Base-by-base conservation (phyloP, 1,140 invertebrate species). In the Drosophila equinoxialis region DNA sequence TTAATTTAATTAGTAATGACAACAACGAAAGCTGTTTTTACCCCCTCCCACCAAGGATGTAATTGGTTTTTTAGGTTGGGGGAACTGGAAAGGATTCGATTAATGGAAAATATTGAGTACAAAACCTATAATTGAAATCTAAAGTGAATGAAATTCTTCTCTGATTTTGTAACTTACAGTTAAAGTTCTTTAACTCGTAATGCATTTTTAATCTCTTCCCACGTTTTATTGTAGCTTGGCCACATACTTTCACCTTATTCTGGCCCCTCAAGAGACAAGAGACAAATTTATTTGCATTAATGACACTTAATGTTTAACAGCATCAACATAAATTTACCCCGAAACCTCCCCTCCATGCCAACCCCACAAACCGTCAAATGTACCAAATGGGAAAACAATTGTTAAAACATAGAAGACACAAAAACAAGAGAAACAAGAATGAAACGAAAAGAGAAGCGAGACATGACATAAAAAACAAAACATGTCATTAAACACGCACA, bases 1-100 rank as follows among this genome's bases (percentile, higher is more conserved):
- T 89, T 68, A 77, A 71, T 89, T 79, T 87, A 87, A 87, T 89
- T 87, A 86, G 63, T 70, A 89, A 68, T 89, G 83, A 87, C 84
- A 86, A 83, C 66, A 86, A 71, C 61, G 39, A 55, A 65, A 70
- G 48, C 20, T 61, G 67, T 74, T 59, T 65, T 61, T 70, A 35
- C 14, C 14, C 42, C 69, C 35, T 6, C 1, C 39, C 65, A 65
- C 51, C 48, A 62, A 65, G 58, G 67, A 68, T 67, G 80, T 61
- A 61, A 63, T 59, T 48, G 39, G 30, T 61, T 69, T 77, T 65
- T 65, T 26, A 3, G 23, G 23, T 26, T 26, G 23, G 23, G 3
- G 23, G 23, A 26, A 26, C 71, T 63, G 42, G 54, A 55, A 55
- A 30, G 74, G 65, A 77, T 84, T 77, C 35, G 35, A 37, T 37